These are phyloP conservation scores for Alectura lathami DNA, from an alignment of 2,113 vertebrate species.

Conservation along the genomic window DNA sequence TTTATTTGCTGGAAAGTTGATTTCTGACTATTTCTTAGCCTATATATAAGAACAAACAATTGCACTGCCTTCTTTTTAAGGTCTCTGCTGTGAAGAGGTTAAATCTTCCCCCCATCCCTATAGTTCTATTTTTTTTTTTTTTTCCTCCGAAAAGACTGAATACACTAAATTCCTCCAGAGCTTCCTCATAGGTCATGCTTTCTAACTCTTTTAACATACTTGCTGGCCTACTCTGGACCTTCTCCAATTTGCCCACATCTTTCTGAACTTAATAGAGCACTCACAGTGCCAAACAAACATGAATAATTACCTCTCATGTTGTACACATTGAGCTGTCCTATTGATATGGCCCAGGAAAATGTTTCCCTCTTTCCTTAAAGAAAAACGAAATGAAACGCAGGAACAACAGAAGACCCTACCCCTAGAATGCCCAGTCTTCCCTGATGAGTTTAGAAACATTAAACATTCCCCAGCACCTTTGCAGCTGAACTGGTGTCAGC, in stretches of 20 bases:
- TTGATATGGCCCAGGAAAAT: not conserved
- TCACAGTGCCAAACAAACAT: not conserved
- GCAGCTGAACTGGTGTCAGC: not conserved
- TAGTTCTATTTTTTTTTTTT: not conserved
- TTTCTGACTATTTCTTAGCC: not conserved
- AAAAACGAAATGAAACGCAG: not conserved
- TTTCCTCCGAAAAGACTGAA: not conserved
- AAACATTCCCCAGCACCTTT: not conserved
- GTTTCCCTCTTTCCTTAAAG: not conserved
- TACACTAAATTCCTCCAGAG: slow-evolving; percentile 4
- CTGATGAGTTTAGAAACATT: not conserved
- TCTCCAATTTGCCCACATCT: not conserved
- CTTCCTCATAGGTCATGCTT: slow-evolving; percentile 31
- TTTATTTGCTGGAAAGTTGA: not conserved
- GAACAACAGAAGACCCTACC: not conserved
- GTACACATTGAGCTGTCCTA: not conserved
- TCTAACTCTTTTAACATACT: not conserved
- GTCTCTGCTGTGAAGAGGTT: not conserved
- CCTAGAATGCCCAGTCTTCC: not conserved
- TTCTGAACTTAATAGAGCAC: not conserved
- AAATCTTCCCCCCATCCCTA: not conserved
- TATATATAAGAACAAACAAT: not conserved
- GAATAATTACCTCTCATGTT: not conserved
- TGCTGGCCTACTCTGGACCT: not conserved
- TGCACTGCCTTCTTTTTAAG: not conserved